Base-by-base conservation (phyloP, 1,140 invertebrate genomes). In the Brachionus plicatilis region DNA sequence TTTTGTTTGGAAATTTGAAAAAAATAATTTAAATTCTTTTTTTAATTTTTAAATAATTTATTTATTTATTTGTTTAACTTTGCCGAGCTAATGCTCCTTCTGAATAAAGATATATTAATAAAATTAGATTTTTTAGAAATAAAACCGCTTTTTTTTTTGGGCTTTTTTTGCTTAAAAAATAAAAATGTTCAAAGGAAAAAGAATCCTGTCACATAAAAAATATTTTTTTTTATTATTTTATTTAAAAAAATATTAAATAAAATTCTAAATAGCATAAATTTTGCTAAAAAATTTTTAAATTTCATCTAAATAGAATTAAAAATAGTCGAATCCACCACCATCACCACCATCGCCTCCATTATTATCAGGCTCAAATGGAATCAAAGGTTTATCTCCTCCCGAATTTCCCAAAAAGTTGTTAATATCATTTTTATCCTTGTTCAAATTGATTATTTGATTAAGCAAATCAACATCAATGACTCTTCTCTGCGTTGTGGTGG, bases 361-460 rank as follows among this genome's bases (percentile, higher is more conserved):
- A 8, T 14, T 68, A 11, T 68, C 33, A 45, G 41, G 41, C 14
- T 43, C 37, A 72, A 72, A 72, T 20, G 72, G 72, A 11, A 45
- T 24, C 4, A 50, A 12, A 14, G 43, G 20, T 14, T 50, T 50
- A 27, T 76, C 14, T 12, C 2, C 12, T 50, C 27, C 27, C 11
- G 72, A n/a, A 76, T 76, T 47, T 27, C 72, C 72, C 3, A 76
- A 50, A 76, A 14, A 76, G 2, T 76, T 50, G n/a, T 76, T 50
- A 27, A 76, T 14, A 50, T 76, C 45, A 50, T 47, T 47, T 3
- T 12, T 50, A 33, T 76, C 43, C n/a, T 27, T 29, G 45, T 50
- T 50, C 7, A 47, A 47, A 47, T 27, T 76, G 72, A 41, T 72
- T 41, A 72, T n/a, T 41, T 43, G 33, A 20, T 76, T 47, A 27